Conservation (phyloP, 2,113 vertebrate genomes). For the Phylloscopus trochilus region DNA sequence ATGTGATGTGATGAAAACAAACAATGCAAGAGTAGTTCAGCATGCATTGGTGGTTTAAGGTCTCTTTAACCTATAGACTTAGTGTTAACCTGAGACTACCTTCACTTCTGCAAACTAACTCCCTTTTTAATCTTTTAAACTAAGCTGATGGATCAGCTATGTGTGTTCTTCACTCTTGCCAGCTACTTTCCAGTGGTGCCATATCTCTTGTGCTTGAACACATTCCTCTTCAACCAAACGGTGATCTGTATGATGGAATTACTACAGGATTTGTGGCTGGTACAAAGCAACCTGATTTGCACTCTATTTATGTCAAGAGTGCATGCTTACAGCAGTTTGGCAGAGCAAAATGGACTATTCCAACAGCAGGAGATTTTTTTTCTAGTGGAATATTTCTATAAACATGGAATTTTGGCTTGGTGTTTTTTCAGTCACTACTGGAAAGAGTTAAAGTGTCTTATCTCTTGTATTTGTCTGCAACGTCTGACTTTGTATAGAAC, state of each 20-base stretch:
- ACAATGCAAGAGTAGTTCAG: background rate
- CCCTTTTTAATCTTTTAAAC: background rate
- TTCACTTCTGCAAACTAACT: background rate
- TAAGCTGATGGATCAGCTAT: background rate
- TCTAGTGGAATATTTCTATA: background rate
- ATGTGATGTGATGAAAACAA: background rate
- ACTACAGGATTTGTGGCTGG: background rate
- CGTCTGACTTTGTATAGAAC: conserved; percentile 37
- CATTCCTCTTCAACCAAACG: background rate
- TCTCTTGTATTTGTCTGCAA: conserved; percentile 7
- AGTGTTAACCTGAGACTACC: background rate
- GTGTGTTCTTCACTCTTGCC: background rate
- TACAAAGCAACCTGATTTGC: background rate
- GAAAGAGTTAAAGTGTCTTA: conserved; percentile 46
- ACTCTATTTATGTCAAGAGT: background rate
- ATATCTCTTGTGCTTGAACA: background rate
- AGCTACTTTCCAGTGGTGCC: background rate
- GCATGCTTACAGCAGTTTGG: background rate
- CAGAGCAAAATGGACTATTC: background rate
- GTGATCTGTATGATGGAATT: background rate
- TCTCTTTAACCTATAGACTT: background rate
- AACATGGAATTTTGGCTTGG: background rate
- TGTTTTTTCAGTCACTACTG: background rate
- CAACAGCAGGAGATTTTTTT: background rate
- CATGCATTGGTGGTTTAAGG: background rate